Conservation (phyloP, 2,888 invertebrate species). For the Coelopa pilipes region DNA sequence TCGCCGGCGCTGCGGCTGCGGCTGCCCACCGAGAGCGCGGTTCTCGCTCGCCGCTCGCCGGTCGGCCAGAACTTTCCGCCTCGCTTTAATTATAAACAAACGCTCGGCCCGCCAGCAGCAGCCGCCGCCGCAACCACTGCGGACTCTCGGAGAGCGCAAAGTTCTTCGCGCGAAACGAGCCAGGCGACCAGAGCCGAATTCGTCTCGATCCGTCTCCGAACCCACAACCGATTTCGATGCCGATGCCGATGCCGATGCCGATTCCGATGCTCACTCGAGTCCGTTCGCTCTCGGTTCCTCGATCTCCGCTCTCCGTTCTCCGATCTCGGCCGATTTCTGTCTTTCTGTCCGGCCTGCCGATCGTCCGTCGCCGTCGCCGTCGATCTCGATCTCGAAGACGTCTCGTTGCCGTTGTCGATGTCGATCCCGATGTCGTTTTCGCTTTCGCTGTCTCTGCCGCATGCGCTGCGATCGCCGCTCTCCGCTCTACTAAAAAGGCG, state of each 20-base stretch:
- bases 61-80: constrained; percentile 2
- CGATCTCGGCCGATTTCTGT: background rate
- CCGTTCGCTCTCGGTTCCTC: no score
- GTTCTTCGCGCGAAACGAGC: background rate
- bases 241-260: no score
- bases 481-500: constrained; percentile 23
- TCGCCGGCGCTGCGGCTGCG: background rate
- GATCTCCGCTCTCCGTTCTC: no score
- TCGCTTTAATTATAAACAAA: constrained; percentile 34
- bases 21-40: constrained; percentile 8
- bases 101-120: constrained; percentile 1
- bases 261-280: no score
- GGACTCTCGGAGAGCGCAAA: background rate
- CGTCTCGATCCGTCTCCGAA: no score
- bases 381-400: no score
- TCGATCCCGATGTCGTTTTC: no score
- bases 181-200: background rate
- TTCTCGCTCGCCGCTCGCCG: constrained; percentile 7
- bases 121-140: background rate
- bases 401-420: no score
- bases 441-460: background rate
- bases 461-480: constrained; percentile 23
- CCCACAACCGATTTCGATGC: no score
- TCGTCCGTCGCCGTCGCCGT: background rate
- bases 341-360: no score